phyloP scores from a whole-genome alignment of 2,797 vertebrate genomes.

The Neosilurus hyrtlii region DNA sequence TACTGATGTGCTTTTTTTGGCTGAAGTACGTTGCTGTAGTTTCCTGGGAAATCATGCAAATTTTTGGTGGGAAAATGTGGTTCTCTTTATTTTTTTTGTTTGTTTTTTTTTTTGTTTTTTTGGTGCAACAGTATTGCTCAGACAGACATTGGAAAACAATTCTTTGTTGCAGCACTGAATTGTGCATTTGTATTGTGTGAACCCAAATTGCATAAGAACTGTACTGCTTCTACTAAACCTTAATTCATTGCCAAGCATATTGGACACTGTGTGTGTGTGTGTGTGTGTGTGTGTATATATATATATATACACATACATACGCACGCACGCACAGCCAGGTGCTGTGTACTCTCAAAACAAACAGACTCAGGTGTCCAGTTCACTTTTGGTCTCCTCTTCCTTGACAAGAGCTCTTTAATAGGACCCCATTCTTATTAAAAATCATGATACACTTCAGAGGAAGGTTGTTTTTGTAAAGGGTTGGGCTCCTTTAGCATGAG shows the following conservation, averaged over 20 bases:
- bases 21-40: slow-evolving; percentile 11
- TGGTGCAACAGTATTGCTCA: slow-evolving; percentile 41
- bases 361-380: slow-evolving; percentile 66
- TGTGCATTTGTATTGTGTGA: slow-evolving; percentile 13
- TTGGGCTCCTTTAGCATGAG: slow-evolving; percentile 36
- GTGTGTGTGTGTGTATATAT: no score
- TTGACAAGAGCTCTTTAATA: slow-evolving; percentile 44
- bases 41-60: slow-evolving; percentile 28
- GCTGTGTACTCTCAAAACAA: slow-evolving; percentile 28
- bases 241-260: neutral
- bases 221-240: neutral
- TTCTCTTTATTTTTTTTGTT: slow-evolving; percentile 7
- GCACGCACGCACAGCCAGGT: neutral
- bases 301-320: no score
- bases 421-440: slow-evolving; percentile 49
- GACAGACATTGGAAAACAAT: slow-evolving; percentile 24
- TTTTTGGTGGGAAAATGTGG: slow-evolving; percentile 25
- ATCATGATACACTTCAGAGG: slow-evolving; percentile 40
- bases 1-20: slow-evolving; percentile 32
- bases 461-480: slow-evolving; percentile 43
- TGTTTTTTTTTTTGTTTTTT: slow-evolving; percentile 41
- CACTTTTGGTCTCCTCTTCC: slow-evolving; percentile 46
- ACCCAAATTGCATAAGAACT: slow-evolving; percentile 6
- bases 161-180: neutral
- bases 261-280: neutral